phyloP scores from a whole-genome alignment of 2,113 vertebrate species.

The Herpailurus yagouaroundi region DNA sequence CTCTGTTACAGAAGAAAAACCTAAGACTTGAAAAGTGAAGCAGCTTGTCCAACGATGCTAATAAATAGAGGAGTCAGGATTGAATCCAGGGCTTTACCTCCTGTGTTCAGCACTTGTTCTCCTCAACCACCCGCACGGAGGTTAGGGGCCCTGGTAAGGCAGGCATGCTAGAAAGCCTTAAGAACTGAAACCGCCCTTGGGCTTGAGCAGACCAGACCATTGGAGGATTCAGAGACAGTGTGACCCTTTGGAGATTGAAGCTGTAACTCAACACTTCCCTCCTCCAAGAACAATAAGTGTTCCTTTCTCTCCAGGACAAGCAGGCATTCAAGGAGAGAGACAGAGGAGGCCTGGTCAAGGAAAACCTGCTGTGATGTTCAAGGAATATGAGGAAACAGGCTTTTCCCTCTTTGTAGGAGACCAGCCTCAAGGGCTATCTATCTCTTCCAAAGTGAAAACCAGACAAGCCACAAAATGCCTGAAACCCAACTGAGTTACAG shows the following conservation, averaged over 20 bases:
- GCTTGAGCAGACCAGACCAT: background rate
- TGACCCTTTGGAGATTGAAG: background rate
- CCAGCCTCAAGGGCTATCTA: background rate
- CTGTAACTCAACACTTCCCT: background rate
- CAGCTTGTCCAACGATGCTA: background rate
- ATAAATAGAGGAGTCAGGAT: background rate
- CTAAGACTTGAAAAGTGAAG: background rate
- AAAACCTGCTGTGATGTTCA: background rate
- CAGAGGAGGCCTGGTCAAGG: background rate
- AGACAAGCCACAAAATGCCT: constrained; percentile 3
- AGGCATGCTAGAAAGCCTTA: background rate
- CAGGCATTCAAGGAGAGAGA: background rate
- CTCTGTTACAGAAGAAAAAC: background rate
- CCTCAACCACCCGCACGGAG: background rate
- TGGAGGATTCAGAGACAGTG: background rate
- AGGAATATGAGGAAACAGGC: background rate
- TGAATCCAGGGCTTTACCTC: background rate
- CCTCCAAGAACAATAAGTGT: background rate
- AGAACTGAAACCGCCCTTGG: background rate
- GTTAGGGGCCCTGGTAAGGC: background rate
- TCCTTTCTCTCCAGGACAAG: background rate
- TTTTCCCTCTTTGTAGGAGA: background rate
- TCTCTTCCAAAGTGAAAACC: constrained; percentile 7
- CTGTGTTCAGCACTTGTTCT: background rate
- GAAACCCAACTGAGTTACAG: background rate